Base-by-base conservation (phyloP, 2,113 vertebrate genomes). In the Neolamprologus devosi region DNA sequence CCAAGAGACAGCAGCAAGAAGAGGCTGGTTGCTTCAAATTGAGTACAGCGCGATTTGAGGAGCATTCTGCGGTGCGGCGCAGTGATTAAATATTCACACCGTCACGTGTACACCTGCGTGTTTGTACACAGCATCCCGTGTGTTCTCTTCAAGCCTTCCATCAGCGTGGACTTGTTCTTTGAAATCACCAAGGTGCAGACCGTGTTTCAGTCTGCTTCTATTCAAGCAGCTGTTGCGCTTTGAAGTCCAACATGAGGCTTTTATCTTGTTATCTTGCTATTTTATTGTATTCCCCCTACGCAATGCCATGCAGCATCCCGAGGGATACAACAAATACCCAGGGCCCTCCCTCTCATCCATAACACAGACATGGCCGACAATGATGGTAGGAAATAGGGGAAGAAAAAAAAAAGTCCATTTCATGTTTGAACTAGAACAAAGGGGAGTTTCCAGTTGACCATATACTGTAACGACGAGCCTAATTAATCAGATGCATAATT, bases 221-320 rank as follows among this genome's bases (percentile, higher is more conserved):
- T 93, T 90, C 86, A 87, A 81, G 88, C 87, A 70, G 63, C 73
- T n/a, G 65, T 12, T 83, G 60, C 11, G 23, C 94, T 95, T 96
- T 95, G 94, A 95, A 93, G 93, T 91, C 93, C 93, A 33, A 63
- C 92, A 81, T 65, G 1, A 86, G 87, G 88, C 92, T 94, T 95
- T 96, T 95, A 95, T 96, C 94, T 95, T 94, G 92, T 94, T 94
- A 96, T 95, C 92, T 89, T 87, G 94, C 93, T 94, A 89, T 93
- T 94, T 94, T 90, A 90, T 92, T 94, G 92, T 94, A 93, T 91
- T 92, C 90, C 95, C 63, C 91, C 40, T 1, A 89, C 10, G 91
- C 58, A 26, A 86, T 55, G 81, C 89, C 81, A n/a, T 57, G 85
- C 88, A 87, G 30, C 86, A 53, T 92, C 94, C 91, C 60, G 14